Evolutionary conservation across 2,888 invertebrate species (phyloP).

Genomic region (Axea sp.): DNA sequence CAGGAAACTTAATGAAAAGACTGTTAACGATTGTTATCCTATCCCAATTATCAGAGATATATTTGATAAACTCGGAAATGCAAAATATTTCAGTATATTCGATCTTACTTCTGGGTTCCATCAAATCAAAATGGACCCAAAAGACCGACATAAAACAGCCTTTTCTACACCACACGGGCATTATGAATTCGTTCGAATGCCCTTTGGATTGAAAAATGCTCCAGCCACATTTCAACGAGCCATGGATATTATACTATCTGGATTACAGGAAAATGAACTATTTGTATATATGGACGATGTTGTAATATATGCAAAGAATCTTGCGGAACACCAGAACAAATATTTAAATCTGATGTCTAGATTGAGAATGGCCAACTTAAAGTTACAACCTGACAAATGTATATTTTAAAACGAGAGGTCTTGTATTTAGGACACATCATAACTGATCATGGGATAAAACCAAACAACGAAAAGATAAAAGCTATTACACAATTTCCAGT

Average conservation of each 20-base stretch:
- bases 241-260: slow-evolving; percentile 9
- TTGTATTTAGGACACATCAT: no score
- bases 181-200: neutral
- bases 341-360: neutral
- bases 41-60: no score
- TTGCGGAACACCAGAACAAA: slow-evolving; percentile 35
- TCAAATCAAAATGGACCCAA: no score
- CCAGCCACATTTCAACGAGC: neutral
- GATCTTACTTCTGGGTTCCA: no score
- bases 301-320: slow-evolving; percentile 43
- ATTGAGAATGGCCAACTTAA: no score
- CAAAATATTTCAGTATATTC: no score
- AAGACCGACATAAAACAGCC: neutral
- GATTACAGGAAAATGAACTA: slow-evolving; percentile 58
- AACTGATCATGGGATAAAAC: neutral
- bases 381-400: no score
- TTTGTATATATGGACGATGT: slow-evolving; percentile 63
- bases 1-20: no score
- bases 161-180: neutral
- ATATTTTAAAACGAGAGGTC: no score
- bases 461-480: neutral
- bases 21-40: no score
- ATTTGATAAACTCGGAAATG: no score
- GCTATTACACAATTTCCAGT: neutral
- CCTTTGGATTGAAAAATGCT: neutral